Base-by-base conservation (phyloP, 2,888 invertebrate genomes). In the Encarsia formosa region DNA sequence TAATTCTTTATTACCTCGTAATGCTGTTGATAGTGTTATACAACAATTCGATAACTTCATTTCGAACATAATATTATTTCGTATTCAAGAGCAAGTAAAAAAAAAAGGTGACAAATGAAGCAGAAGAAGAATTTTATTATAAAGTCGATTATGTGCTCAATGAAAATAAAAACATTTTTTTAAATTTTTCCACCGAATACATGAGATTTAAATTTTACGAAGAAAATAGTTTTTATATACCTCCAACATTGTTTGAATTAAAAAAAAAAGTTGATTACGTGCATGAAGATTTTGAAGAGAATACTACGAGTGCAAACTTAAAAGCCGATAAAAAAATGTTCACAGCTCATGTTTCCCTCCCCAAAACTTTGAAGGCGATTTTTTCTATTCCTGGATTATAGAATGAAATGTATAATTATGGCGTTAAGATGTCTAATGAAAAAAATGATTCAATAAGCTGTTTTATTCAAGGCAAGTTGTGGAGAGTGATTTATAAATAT, bases 371-470 rank as follows among this genome's bases (percentile, higher is more conserved):
- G n/a, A n/a, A n/a, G n/a, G n/a, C n/a, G n/a, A n/a, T n/a, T n/a
- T n/a, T n/a, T n/a, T n/a, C n/a, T n/a, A n/a, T n/a, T n/a, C 57
- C 54, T 16, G 46, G 49, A 24, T 13, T 55, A 20, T 48, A 45
- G 11, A 22, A 48, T 1, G 32, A 52, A 40, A 49, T 57, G 26
- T 16, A 20, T 29, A 22, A 24, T 8, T 50, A 55, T 47, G 22
- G 40, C 1, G 13, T 49, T 24, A 29, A 40, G 2, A 35, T 55
- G 22, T 26, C 23, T 19, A 19, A 35, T 15, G 49, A 54, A 38
- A 44, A 43, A 37, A 40, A 19, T 19, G 16, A 38, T 26, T 23
- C 42, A n/a, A n/a, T 34, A 34, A 52, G 46, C 34, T 34, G 24
- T n/a, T n/a, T n/a, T 20, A 44, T 40, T n/a, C 29, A 52, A 49